Evolutionary conservation across 2,888 invertebrate species (phyloP), one percentile per base, ranked within the genome.

Genomic region (Mythimna ferrago): DNA sequence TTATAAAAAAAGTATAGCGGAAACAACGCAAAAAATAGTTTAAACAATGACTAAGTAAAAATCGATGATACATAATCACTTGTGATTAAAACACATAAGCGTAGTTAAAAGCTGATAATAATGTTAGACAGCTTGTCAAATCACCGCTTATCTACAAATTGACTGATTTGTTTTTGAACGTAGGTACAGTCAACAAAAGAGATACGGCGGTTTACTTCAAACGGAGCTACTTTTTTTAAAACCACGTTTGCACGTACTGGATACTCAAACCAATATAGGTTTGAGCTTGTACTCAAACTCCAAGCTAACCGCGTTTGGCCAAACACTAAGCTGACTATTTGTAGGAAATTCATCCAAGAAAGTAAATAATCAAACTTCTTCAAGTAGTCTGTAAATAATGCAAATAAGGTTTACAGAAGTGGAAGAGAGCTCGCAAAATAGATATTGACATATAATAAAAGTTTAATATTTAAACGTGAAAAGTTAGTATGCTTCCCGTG

Each of bases 81-180:
- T 65, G 26, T 61, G 41, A 72, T 76, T 64, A 76, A 26, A 77
- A 58, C 21, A 64, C 38, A 51, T 38, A 48, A 53, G 19, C 32
- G n/a, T n/a, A 63, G 66, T 75, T 75, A 75, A 80, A 68, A 67
- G 68, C 76, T 78, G 68, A 80, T 78, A 75, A 19, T n/a, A 16
- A 0, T 65, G n/a, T 75, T 44, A 2, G 60, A 75, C 80, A 75
- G 54, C 2, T 67, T 68, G 64, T 61, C 64, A 67, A 65, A 75
- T 41, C 53, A 54, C 21, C 14, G 41, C 44, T 53, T 68, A 75
- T 75, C 81, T 62, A n/a, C 48, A 57, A 38, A 80, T 75, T 68
- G 48, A 64, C 57, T 26, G 53, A 53, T 62, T 75, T 35, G 48
- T 16, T 35, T 57, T 73, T 48, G 32, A 14, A 38, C 51, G 21